Evolutionary conservation across 2,888 invertebrate species (phyloP).

Genomic region (Temnothorax rugatulus): DNA sequence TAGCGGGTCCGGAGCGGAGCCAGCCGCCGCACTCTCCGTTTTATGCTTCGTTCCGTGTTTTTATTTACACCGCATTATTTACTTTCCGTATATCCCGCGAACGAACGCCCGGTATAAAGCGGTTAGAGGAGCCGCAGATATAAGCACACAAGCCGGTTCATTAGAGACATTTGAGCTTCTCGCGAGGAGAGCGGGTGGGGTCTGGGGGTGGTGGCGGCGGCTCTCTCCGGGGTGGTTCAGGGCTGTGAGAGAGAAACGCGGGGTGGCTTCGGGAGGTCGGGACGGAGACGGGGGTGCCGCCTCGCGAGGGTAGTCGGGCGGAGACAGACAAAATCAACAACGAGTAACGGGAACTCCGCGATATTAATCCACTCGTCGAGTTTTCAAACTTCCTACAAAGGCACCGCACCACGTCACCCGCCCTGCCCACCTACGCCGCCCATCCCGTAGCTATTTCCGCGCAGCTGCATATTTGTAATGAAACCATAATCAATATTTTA

Average conservation of each 20-base stretch:
- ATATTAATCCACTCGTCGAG: conserved; percentile 87
- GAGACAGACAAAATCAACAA: conserved; percentile 86
- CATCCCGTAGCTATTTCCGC: conserved; percentile 60
- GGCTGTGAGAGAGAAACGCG: conserved; percentile 70
- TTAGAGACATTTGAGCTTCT: conserved; percentile 86
- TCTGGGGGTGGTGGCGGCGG: conserved; percentile 65
- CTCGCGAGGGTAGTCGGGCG: conserved; percentile 77
- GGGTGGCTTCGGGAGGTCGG: conserved; percentile 54
- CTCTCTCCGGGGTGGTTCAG: conserved; percentile 68
- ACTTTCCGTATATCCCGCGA: conserved; percentile 77
- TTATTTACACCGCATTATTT: conserved; percentile 83
- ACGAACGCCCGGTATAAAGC: conserved; percentile 79
- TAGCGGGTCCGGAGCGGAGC: conserved; percentile 19
- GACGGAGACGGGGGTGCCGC: conserved; percentile 65
- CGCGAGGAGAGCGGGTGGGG: conserved; percentile 75
- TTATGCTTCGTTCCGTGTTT: conserved; percentile 74
- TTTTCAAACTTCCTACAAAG: conserved; percentile 86
- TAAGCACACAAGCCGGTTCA: conserved; percentile 86
- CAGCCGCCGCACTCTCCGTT: conserved; percentile 51
- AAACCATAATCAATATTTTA: conserved; percentile 85
- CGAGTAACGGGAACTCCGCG: conserved; percentile 86
- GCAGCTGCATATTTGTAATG: conserved; percentile 83
- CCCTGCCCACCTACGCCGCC: conserved; percentile 57
- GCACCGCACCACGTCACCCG: conserved; percentile 74
- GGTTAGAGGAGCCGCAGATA: conserved; percentile 84